Percentiles rank a stretch among this genome's conserved stretches.
These are phyloP conservation scores for Gobius niger DNA, from an alignment of 2,113 vertebrate species.

Conservation along the genomic window DNA sequence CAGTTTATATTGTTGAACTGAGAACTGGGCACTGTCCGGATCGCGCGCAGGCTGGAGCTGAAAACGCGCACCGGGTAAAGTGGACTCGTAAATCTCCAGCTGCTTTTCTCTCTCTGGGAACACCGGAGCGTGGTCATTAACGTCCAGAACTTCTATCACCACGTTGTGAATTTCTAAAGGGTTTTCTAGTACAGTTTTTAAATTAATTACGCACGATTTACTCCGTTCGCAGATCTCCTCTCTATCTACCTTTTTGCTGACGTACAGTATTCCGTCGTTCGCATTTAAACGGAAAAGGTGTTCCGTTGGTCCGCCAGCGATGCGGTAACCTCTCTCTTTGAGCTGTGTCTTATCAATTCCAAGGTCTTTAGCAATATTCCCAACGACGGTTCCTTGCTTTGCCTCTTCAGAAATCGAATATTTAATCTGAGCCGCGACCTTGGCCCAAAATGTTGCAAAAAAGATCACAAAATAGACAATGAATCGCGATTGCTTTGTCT, in stretches of 20 bases:
- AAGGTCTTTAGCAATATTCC: conserved; percentile 80
- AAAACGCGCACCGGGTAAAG: conserved; percentile 53
- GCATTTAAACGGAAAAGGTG: conserved; percentile 63
- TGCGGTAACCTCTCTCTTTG: conserved; percentile 68
- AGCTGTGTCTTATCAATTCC: conserved; percentile 74
- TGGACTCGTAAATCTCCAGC: conserved; percentile 60
- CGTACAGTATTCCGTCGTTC: conserved; percentile 62
- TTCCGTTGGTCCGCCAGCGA: conserved; percentile 68
- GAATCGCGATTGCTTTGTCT: conserved; percentile 31
- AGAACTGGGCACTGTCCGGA: conserved; percentile 53
- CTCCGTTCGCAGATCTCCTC: conserved; percentile 58
- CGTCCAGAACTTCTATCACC: conserved; percentile 63
- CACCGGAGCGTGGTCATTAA: conserved; percentile 63
- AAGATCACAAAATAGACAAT: background rate
- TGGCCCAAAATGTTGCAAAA: conserved; percentile 31
- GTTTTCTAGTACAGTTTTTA: conserved; percentile 60
- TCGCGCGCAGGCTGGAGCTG: conserved; percentile 60
- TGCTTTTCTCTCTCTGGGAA: conserved; percentile 53
- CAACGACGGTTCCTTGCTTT: conserved; percentile 72
- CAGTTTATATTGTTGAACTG: conserved; percentile 59
- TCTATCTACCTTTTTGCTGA: conserved; percentile 57
- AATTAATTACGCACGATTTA: conserved; percentile 41
- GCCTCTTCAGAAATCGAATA: conserved; percentile 66
- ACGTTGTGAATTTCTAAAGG: conserved; percentile 69
- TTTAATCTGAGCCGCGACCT: conserved; percentile 54